phyloP scores from a whole-genome alignment of 2,888 invertebrate species.

The Aporophyla lueneburgensis region DNA sequence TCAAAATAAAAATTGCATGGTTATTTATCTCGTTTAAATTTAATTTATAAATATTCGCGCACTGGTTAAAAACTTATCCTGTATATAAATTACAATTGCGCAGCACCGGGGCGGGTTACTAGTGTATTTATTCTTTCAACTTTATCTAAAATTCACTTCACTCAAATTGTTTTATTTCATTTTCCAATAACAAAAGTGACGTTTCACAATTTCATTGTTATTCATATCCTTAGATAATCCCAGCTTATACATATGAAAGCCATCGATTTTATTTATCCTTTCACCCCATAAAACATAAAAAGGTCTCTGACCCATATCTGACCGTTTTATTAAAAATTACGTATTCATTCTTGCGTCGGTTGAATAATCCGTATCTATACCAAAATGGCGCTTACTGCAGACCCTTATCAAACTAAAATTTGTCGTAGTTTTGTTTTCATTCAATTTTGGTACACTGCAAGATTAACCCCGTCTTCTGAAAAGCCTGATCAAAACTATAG shows the following conservation, averaged over 20 bases:
- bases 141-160: not conserved
- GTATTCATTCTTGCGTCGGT: conserved; percentile 25
- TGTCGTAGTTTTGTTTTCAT: conserved; percentile 7
- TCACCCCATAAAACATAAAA: conserved; percentile 25
- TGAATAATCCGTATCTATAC: conserved; percentile 6
- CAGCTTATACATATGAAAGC: not conserved
- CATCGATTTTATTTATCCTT: not conserved
- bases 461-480: not conserved
- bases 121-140: not conserved
- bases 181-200: not conserved
- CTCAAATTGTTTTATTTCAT: not conserved
- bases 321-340: conserved; percentile 35
- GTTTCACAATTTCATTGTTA: not conserved
- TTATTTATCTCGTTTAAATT: no score
- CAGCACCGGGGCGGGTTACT: not conserved
- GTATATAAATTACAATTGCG: not conserved
- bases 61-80: no score
- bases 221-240: conserved; percentile 7
- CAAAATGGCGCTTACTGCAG: not conserved
- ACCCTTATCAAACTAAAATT: conserved; percentile 18
- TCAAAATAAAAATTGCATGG: no score
- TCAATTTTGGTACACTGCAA: not conserved
- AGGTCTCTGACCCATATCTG: conserved; percentile 13
- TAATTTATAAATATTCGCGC: no score
- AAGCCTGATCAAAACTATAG: not conserved